Conservation (phyloP, 2,797 vertebrate genomes). For the Meda fulgida region DNA sequence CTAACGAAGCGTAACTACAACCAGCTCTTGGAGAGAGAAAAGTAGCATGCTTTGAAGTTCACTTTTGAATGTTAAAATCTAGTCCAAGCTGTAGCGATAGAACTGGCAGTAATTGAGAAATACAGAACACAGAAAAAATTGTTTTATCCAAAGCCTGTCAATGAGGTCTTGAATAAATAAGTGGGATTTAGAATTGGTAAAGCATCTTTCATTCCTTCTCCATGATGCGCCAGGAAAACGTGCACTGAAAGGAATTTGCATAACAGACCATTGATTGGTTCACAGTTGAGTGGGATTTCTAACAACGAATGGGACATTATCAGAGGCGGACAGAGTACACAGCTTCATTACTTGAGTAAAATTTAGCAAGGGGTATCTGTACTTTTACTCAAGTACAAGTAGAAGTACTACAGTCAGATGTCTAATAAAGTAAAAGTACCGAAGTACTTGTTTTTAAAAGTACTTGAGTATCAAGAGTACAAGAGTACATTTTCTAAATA, state of each 20-base stretch:
- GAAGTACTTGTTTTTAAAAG: too few species aligned
- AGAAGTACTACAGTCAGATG: too few species aligned
- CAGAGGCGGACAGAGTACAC: too few species aligned
- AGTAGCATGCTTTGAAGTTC: background rate
- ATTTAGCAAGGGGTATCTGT: too few species aligned
- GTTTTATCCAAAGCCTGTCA: slow-evolving; percentile 57
- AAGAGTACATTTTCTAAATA: too few species aligned
- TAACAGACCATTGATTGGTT: slow-evolving; percentile 65
- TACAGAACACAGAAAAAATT: slow-evolving; percentile 49
- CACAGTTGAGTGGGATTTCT: slow-evolving; percentile 63
- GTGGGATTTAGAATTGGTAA: slow-evolving; percentile 51
- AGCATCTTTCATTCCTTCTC: slow-evolving; percentile 45
- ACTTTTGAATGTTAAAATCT: slow-evolving; percentile 16
- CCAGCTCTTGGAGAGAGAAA: background rate
- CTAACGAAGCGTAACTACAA: background rate
- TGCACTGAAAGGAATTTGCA: slow-evolving; percentile 47
- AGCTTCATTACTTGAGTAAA: too few species aligned
- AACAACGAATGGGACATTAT: too few species aligned
- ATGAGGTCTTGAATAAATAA: slow-evolving; percentile 63
- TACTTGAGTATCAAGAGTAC: too few species aligned
- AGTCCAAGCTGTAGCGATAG: background rate
- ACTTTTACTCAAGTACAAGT: too few species aligned
- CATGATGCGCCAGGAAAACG: slow-evolving; percentile 47
- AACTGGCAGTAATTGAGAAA: slow-evolving; percentile 62
- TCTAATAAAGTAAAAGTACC: too few species aligned